Base-by-base conservation (phyloP, 1,140 invertebrate species). In the Diplogasteroides magnus region DNA sequence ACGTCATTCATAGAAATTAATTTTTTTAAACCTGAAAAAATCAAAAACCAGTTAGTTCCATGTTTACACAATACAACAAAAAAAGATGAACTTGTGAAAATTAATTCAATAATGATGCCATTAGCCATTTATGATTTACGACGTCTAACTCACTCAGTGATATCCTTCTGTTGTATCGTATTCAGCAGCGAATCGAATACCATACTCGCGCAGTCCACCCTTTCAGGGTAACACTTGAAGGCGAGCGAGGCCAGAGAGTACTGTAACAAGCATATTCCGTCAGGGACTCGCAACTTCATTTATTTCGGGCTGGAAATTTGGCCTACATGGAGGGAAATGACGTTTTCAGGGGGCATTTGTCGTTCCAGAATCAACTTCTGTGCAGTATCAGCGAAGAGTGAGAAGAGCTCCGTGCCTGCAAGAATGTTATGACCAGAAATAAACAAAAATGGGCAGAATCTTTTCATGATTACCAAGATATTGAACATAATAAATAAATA, bases 371-470 rank as follows among this genome's bases (percentile, higher is more conserved):
- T 80, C 14, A 84, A 64, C 61, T 91, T 90, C 2, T 93, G 91
- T 32, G 98, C 91, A 87, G 98, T 94, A 78, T 94, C 90, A n/a
- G 93, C 96, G 83, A 99, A 98, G 37, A 98, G 94, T 81, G 98
- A 94, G 86, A 98, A 98, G 0, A 99, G 85, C 80, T 94, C 90
- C 15, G 96, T 91, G n/a, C n/a, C n/a, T n/a, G n/a, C n/a, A n/a
- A n/a, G n/a, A n/a, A n/a, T n/a, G n/a, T n/a, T n/a, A n/a, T n/a
- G n/a, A n/a, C n/a, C n/a, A n/a, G n/a, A n/a, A n/a, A n/a, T n/a
- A n/a, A n/a, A n/a, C n/a, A n/a, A n/a, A n/a, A n/a, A n/a, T n/a
- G n/a, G n/a, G n/a, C n/a, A n/a, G n/a, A n/a, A n/a, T n/a, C n/a
- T n/a, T n/a, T n/a, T n/a, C n/a, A n/a, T n/a, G n/a, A n/a, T n/a